Conservation (phyloP, 1,140 invertebrate genomes). For the Sinonovacula constricta region DNA sequence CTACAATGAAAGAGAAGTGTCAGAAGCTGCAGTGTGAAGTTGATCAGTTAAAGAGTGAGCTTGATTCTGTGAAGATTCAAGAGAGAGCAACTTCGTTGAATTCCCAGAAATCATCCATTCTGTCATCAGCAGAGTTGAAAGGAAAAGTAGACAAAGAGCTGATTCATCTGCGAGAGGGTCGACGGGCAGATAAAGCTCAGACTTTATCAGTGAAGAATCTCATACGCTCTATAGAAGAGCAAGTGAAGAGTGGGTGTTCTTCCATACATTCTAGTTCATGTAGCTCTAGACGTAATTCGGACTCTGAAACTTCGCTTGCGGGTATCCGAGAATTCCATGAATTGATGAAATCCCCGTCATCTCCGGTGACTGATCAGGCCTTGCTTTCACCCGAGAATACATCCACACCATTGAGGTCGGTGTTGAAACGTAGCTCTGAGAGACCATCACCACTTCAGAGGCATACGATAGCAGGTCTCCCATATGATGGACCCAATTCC, state of each 20-base stretch:
- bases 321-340: conserved; percentile 60
- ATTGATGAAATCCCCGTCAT: conserved; percentile 65
- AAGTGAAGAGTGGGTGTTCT: conserved; percentile 82
- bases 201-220: conserved; percentile 91
- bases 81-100: conserved; percentile 46
- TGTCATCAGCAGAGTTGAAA: conserved; percentile 67
- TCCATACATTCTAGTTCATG: conserved; percentile 71
- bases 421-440: conserved; percentile 58
- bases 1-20: conserved; percentile 87
- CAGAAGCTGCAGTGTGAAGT: conserved; percentile 80
- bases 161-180: conserved; percentile 58
- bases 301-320: conserved; percentile 53
- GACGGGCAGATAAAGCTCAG: conserved; percentile 77
- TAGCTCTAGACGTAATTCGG: conserved; percentile 70
- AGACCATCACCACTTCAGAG: conserved; percentile 62
- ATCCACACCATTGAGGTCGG: conserved; percentile 60
- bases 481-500: conserved; percentile 51
- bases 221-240: conserved; percentile 91
- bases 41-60: conserved; percentile 83
- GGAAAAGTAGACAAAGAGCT: conserved; percentile 75
- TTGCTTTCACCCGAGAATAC: conserved; percentile 59
- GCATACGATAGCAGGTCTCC: conserved; percentile 55
- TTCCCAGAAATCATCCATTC: conserved; percentile 55
- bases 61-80: conserved; percentile 84
- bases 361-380: conserved; percentile 60